Conservation (phyloP, 2,113 vertebrate genomes). For the Morphnarchus princeps region DNA sequence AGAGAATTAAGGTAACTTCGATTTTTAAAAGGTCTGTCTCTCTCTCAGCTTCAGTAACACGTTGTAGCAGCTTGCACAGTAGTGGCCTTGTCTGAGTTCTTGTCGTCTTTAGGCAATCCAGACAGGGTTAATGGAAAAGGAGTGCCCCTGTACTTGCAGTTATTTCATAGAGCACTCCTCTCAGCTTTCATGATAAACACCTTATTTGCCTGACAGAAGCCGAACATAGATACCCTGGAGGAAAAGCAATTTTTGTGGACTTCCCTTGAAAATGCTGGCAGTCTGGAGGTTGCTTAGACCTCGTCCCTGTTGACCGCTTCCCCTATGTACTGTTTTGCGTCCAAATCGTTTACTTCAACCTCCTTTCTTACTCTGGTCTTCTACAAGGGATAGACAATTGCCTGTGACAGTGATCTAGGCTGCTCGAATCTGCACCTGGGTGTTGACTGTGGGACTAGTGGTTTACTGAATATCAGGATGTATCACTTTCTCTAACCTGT, state of each 20-base stretch:
- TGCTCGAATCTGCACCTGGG: not conserved
- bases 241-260: not conserved
- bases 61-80: not conserved
- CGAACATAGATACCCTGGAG: not conserved
- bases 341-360: not conserved
- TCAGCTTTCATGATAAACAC: not conserved
- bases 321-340: not conserved
- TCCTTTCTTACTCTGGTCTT: not conserved
- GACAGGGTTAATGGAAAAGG: not conserved
- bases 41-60: not conserved
- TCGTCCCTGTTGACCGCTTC: not conserved
- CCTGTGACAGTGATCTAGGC: not conserved
- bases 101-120: not conserved
- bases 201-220: not conserved
- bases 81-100: not conserved
- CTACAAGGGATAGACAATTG: not conserved
- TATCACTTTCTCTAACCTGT: slow-evolving; percentile 22
- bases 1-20: not conserved
- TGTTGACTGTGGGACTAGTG: not conserved
- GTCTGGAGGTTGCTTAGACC: not conserved
- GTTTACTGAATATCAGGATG: not conserved
- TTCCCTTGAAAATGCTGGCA: not conserved
- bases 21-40: not conserved
- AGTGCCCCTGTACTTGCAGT: not conserved
- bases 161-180: not conserved